Conservation (phyloP, 2,888 invertebrate genomes). For the Temnothorax unifasciatus region DNA sequence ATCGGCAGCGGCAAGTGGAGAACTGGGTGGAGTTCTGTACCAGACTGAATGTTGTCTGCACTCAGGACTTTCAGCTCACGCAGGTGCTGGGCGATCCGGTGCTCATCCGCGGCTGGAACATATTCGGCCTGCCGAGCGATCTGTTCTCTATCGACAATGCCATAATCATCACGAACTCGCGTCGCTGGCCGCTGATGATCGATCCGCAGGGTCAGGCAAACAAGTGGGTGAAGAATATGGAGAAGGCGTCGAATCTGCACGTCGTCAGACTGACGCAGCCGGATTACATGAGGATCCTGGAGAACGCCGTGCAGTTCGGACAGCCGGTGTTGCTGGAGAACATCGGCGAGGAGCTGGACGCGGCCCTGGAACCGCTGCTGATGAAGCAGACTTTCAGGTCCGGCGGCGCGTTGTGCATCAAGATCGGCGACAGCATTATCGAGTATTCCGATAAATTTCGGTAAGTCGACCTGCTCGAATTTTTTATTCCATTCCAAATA, state of each 20-base stretch:
- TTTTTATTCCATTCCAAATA: neutral
- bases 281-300: slow-evolving; percentile 93
- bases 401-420: slow-evolving; percentile 94
- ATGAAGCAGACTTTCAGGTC: slow-evolving; percentile 96
- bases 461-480: slow-evolving; percentile 77
- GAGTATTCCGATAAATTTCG: slow-evolving; percentile 95
- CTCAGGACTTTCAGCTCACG: slow-evolving; percentile 92
- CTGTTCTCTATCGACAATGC: slow-evolving; percentile 96
- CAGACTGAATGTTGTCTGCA: slow-evolving; percentile 92
- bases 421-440: slow-evolving; percentile 95
- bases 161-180: slow-evolving; percentile 95
- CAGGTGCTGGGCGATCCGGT: slow-evolving; percentile 95
- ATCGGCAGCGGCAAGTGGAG: slow-evolving; percentile 90
- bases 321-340: slow-evolving; percentile 96
- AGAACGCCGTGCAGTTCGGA: slow-evolving; percentile 95
- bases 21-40: slow-evolving; percentile 92
- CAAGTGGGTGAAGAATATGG: slow-evolving; percentile 98
- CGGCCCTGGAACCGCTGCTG: slow-evolving; percentile 95
- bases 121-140: slow-evolving; percentile 95
- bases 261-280: slow-evolving; percentile 93
- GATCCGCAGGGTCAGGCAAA: slow-evolving; percentile 98
- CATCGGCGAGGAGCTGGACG: slow-evolving; percentile 96
- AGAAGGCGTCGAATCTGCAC: slow-evolving; percentile 93
- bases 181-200: slow-evolving; percentile 97
- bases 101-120: slow-evolving; percentile 96